Evolutionary conservation across 2,888 invertebrate species (phyloP).

Genomic region (Aphodius granarius): DNA sequence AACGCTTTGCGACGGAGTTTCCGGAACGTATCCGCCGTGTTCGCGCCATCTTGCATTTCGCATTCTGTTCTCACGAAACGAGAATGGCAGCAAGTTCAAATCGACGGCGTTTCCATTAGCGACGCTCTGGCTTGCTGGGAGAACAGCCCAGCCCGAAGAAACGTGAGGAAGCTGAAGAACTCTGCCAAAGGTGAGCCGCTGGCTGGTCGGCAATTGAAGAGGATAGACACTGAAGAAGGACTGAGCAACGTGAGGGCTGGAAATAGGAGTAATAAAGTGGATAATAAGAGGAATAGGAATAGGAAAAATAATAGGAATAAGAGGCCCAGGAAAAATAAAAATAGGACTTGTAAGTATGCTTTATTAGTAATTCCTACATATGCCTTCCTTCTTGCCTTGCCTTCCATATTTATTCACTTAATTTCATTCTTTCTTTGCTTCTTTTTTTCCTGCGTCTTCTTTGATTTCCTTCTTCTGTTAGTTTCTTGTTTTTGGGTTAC

Average conservation of each 20-base stretch:
- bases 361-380: neutral
- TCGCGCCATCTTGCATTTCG: conserved; percentile 92
- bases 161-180: conserved; percentile 37
- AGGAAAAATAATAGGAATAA: conserved; percentile 41
- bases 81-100: conserved; percentile 83
- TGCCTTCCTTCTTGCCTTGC: neutral
- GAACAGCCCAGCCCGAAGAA: conserved; percentile 54
- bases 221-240: conserved; percentile 25
- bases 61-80: conserved; percentile 86
- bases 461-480: neutral
- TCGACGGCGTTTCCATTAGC: conserved; percentile 79
- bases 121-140: conserved; percentile 91
- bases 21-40: conserved; percentile 83
- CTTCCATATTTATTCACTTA: neutral
- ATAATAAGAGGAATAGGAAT: conserved; percentile 32
- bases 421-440: neutral
- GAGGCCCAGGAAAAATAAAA: conserved; percentile 41
- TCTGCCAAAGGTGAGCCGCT: conserved; percentile 39
- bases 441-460: neutral
- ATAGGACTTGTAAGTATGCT: conserved; percentile 38
- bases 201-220: conserved; percentile 33
- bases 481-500: neutral
- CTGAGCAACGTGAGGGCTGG: neutral
- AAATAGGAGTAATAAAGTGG: conserved; percentile 1
- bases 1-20: conserved; percentile 80